Percentiles rank a stretch among this genome's conserved stretches.
Conservation (phyloP, 2,113 vertebrate genomes). For the Pygoscelis antarcticus region DNA sequence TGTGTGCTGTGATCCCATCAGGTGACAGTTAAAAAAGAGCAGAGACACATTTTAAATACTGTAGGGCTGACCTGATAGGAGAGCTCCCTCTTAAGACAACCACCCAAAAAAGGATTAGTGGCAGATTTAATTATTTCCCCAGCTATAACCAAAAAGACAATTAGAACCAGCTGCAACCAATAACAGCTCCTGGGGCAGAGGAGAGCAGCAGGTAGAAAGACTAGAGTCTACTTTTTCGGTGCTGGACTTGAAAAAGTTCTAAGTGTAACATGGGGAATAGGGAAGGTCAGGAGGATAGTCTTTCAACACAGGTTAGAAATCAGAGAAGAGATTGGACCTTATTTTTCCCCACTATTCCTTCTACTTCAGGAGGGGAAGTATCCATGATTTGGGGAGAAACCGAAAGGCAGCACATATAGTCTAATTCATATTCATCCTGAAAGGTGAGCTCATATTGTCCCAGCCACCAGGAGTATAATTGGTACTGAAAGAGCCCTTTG, state of each 20-base stretch:
- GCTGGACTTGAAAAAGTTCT: not conserved
- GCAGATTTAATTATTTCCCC: not conserved
- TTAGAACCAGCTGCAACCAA: not conserved
- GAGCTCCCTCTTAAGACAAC: not conserved
- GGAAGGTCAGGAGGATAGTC: not conserved
- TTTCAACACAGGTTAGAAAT: not conserved
- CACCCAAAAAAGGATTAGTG: not conserved
- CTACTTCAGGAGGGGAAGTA: not conserved
- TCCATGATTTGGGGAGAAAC: not conserved
- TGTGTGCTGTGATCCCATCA: not conserved
- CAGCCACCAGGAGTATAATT: not conserved
- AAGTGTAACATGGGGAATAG: not conserved
- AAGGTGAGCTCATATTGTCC: not conserved
- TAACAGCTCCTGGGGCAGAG: not conserved
- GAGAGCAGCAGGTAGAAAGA: not conserved
- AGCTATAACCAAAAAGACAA: not conserved
- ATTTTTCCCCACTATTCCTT: not conserved
- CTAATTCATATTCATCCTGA: not conserved
- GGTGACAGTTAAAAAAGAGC: not conserved
- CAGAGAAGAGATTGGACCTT: not conserved
- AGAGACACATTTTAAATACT: not conserved
- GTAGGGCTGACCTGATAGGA: not conserved
- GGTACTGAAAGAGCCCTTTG: not conserved
- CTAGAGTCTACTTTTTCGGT: not conserved
- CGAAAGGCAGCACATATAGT: not conserved